These are phyloP conservation scores for Conus ventricosus DNA, from an alignment of 1,140 invertebrate species.

Conservation along the genomic window DNA sequence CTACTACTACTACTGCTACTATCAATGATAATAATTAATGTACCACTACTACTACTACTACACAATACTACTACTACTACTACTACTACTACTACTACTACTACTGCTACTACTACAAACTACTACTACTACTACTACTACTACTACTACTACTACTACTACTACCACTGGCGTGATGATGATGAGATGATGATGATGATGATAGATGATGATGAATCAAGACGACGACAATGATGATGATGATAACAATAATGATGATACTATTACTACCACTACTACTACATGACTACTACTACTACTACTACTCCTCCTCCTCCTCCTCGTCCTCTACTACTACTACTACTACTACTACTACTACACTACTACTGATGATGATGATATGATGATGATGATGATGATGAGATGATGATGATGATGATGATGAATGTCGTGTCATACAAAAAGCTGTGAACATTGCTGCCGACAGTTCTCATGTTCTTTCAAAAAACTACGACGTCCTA, in stretches of 20 bases:
- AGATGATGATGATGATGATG: conserved; percentile 16
- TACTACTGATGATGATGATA: background rate
- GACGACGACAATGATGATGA: too few relatives aligned
- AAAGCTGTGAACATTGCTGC: too few relatives aligned
- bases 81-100: too few relatives aligned
- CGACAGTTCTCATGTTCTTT: background rate
- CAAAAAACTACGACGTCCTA: background rate
- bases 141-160: too few relatives aligned
- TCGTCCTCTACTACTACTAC: too few relatives aligned
- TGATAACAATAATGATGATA: too few relatives aligned
- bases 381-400: conserved; percentile 16
- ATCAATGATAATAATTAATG: too few relatives aligned
- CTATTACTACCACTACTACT: background rate
- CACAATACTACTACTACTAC: background rate
- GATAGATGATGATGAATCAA: too few relatives aligned
- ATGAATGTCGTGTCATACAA: background rate
- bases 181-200: too few relatives aligned
- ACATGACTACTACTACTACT: background rate
- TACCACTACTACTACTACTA: background rate
- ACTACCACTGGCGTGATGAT: too few relatives aligned
- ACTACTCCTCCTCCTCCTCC: background rate
- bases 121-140: background rate
- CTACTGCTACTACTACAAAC: background rate
- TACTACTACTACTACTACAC: background rate
- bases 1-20: too few relatives aligned